Conservation (phyloP, 2,888 invertebrate genomes). For the Sericinus montela region DNA sequence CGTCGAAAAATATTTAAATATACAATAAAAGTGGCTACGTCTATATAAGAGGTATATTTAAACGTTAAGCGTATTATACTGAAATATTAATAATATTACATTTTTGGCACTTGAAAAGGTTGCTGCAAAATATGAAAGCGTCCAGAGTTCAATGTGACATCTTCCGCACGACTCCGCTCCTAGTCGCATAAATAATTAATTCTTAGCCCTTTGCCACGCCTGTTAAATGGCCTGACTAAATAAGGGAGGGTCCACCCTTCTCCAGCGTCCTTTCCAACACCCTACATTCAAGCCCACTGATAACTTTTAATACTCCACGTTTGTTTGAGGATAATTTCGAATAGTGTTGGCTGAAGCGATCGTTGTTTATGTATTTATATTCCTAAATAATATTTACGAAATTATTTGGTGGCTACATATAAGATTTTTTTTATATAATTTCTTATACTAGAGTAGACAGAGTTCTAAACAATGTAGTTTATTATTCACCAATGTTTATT, state of each 20-base stretch:
- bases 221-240: constrained; percentile 75
- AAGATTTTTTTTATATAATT: too few species aligned
- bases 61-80: too few species aligned
- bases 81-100: constrained; percentile 14
- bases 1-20: too few species aligned
- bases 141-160: constrained; percentile 36
- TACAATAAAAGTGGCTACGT: too few species aligned
- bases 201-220: constrained; percentile 63
- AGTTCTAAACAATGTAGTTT: too few species aligned
- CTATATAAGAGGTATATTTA: too few species aligned
- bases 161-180: constrained; percentile 37
- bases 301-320: constrained; percentile 60
- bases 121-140: constrained; percentile 30
- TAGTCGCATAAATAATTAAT: constrained; percentile 58
- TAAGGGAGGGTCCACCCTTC: constrained; percentile 51
- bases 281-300: constrained; percentile 31
- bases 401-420: too few species aligned
- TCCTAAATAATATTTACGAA: background rate
- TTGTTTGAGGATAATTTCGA: constrained; percentile 54
- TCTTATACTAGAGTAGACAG: too few species aligned
- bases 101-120: constrained; percentile 25
- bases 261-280: constrained; percentile 27
- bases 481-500: too few species aligned
- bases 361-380: background rate
- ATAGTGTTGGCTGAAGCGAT: constrained; percentile 24